These are phyloP conservation scores for Belonocnema kinseyi DNA, from an alignment of 1,140 invertebrate species.

Conservation along the genomic window DNA sequence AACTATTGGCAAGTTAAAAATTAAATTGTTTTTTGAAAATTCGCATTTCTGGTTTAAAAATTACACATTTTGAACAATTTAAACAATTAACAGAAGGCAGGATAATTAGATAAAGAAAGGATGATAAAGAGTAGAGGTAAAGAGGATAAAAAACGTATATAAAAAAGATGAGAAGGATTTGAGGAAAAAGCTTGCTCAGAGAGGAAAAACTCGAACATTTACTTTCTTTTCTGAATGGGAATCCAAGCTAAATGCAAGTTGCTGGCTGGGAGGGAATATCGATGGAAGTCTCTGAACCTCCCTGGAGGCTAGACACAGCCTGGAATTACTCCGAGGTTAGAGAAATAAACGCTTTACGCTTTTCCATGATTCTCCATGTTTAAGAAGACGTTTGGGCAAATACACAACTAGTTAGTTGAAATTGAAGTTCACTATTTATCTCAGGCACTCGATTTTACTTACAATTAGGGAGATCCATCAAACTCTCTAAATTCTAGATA, in stretches of 20 bases:
- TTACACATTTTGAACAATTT: no score
- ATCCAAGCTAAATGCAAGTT: conserved; percentile 7
- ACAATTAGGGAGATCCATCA: no score
- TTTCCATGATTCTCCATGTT: conserved; percentile 21
- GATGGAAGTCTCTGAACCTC: conserved; percentile 12
- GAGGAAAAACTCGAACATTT: not conserved
- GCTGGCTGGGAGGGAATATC: not conserved
- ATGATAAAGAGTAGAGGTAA: no score
- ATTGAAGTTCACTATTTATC: no score
- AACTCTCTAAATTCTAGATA: no score
- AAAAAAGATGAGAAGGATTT: not conserved
- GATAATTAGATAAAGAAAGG: no score
- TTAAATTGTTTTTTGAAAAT: no score
- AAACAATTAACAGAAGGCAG: no score
- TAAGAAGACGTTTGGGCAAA: not conserved
- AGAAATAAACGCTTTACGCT: conserved; percentile 30
- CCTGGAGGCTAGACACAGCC: not conserved
- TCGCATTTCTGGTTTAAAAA: no score
- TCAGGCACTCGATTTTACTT: not conserved
- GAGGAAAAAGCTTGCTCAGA: not conserved
- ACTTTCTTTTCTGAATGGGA: not conserved
- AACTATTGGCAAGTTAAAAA: no score
- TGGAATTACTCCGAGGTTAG: conserved; percentile 1
- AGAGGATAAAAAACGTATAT: no score
- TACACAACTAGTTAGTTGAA: not conserved